Base-by-base conservation (phyloP, 2,113 vertebrate genomes). In the Thamnaconus septentrionalis region DNA sequence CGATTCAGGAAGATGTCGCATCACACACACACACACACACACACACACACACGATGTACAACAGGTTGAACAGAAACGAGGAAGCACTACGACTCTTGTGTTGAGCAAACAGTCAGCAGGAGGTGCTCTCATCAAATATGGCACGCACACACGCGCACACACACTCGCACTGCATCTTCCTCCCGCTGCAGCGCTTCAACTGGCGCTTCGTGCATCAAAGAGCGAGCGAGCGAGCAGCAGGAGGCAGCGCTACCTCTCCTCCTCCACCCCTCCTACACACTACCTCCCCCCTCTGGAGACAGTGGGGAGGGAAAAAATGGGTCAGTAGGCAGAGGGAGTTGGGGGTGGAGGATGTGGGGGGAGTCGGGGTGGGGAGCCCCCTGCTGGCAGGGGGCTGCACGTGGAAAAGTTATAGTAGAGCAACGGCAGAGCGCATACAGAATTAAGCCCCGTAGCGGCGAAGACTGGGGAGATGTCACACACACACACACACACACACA, bases 301-400 rank as follows among this genome's bases (percentile, higher is more conserved):
- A 10, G 8, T 8, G 31, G 59, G 18, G 18, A 31, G 18, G 18
- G 18, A 31, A 31, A 85, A 91, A 90, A 79, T 90, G 85, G 89
- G 88, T 90, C 89, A 91, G 87, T 76, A 65, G 76, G 73, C 46
- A 61, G 56, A 59, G 68, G 45, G 66, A 10, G n/a, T 9, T 5
- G 6, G 45, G 49, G 40, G 43, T 42, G 70, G 4, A 53, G 59
- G 4, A 4, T 42, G 50, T 31, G 46, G 46, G 68, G 4, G 51
- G 59, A 40, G 57, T 53, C 45, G 68, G 4, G 51, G 59, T 18
- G 57, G 55, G 56, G 58, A 9, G 62, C 58, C 72, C 82, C 71
- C 56, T 74, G 52, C 71, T 82, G 79, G 68, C 18, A 53, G 49
- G 54, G 66, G 59, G 59, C 60, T 12, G 41, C 64, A 41, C 42